Percentiles rank a stretch among this genome's conserved stretches.
These are phyloP conservation scores for Pseudocheirus occidentalis DNA, from an alignment of 2,797 vertebrate species.

Conservation along the genomic window DNA sequence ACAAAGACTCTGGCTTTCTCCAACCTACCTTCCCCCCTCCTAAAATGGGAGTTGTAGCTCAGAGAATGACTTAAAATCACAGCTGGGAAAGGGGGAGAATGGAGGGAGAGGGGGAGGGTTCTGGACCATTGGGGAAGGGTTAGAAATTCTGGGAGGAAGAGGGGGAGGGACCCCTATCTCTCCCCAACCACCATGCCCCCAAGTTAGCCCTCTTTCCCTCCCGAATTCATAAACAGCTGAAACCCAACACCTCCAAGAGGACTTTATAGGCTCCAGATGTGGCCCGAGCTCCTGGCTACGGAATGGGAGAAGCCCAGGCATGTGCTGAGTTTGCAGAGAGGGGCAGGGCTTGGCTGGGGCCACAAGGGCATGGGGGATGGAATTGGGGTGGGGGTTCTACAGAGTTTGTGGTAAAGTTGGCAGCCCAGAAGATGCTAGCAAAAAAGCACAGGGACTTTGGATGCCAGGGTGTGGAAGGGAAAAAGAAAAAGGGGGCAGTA, in stretches of 20 bases:
- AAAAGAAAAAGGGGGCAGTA: not conserved
- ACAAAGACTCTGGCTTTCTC: too few relatives aligned
- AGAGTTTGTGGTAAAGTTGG: not conserved
- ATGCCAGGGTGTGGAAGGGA: not conserved
- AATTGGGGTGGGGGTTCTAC: not conserved
- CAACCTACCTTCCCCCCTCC: not conserved
- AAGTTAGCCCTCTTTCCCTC: not conserved
- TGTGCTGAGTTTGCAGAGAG: conserved; percentile 3
- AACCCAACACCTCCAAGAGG: not conserved
- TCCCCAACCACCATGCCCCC: not conserved
- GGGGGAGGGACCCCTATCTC: not conserved
- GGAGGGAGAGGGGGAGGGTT: not conserved
- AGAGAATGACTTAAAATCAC: conserved; percentile 84
- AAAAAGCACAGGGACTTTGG: not conserved
- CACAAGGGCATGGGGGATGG: not conserved
- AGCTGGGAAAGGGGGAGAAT: conserved; percentile 77
- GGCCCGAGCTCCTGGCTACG: not conserved
- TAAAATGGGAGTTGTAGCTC: not conserved
- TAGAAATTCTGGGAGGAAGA: not conserved
- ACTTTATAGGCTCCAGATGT: conserved; percentile 10
- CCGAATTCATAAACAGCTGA: conserved; percentile 1
- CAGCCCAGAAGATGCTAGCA: not conserved
- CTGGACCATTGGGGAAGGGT: not conserved
- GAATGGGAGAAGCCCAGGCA: not conserved
- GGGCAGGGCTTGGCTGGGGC: not conserved